Percentiles rank a stretch among this genome's conserved stretches.
Evolutionary conservation across 2,888 invertebrate species (phyloP).

Genomic region (Atethmia centrago): DNA sequence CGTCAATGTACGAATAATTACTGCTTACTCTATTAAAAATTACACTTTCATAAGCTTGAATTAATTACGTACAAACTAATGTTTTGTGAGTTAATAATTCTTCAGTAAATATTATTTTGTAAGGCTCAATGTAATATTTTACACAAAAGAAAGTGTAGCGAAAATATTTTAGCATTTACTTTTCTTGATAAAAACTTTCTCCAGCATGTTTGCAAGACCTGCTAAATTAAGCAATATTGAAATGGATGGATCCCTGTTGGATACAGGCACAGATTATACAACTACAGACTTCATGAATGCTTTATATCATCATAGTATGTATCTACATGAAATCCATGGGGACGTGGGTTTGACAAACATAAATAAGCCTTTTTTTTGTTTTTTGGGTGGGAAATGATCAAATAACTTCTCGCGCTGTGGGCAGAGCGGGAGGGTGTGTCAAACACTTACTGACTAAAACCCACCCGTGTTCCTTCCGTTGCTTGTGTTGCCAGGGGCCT

Average conservation of each 20-base stretch:
- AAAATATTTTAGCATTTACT: conserved; percentile 20
- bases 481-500: no score
- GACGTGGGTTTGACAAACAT: neutral
- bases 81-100: conserved; percentile 16
- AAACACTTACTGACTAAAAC: no score
- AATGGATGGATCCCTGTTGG: conserved; percentile 51
- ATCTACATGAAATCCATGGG: neutral
- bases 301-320: conserved; percentile 9
- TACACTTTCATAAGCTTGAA: conserved; percentile 28
- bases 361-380: no score
- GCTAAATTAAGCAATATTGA: conserved; percentile 46
- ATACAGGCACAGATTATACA: conserved; percentile 43
- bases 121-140: conserved; percentile 15
- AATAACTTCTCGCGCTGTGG: no score
- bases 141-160: conserved; percentile 19
- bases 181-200: conserved; percentile 24
- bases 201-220: conserved; percentile 44
- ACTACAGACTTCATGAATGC: conserved; percentile 19
- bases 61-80: conserved; percentile 46
- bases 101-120: conserved; percentile 16
- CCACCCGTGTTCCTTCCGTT: no score
- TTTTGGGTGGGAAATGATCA: no score
- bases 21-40: conserved; percentile 51
- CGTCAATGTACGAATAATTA: conserved; percentile 59
- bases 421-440: no score